Conservation (phyloP, 2,797 vertebrate species). For the Muscicapa comitata region DNA sequence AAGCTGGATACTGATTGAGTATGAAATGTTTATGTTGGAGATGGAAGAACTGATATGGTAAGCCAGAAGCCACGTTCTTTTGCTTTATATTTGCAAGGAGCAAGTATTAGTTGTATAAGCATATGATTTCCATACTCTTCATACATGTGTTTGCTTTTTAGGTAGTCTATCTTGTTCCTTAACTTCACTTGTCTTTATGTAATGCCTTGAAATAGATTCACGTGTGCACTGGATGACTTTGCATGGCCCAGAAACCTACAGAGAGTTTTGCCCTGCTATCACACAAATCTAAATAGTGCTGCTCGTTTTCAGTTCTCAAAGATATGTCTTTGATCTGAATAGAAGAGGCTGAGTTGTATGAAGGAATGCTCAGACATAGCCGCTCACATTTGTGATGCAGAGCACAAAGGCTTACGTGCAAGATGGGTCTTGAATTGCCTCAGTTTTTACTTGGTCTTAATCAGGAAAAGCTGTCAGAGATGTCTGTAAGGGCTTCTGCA, state of each 20-base stretch:
- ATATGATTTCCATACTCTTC: not conserved
- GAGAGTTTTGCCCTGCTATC: not conserved
- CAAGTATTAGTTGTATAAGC: not conserved
- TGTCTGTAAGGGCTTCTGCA: not conserved
- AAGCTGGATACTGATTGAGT: conserved; percentile 39
- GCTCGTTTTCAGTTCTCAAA: not conserved
- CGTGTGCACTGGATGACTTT: not conserved
- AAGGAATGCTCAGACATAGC: not conserved
- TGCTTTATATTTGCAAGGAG: conserved; percentile 10
- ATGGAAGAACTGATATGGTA: not conserved
- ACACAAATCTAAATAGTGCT: not conserved
- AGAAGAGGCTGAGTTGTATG: not conserved
- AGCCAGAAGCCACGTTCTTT: conserved; percentile 21
- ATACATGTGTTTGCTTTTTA: not conserved
- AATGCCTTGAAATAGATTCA: not conserved
- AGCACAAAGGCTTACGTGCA: not conserved
- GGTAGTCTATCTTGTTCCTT: not conserved
- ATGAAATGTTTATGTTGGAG: conserved; percentile 56
- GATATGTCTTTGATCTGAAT: not conserved
- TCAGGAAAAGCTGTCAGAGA: not conserved
- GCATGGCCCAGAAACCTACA: not conserved
- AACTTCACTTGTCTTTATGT: not conserved
- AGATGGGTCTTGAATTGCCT: not conserved
- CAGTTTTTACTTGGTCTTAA: not conserved
- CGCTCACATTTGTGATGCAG: not conserved